phyloP scores from a whole-genome alignment of 2,113 vertebrate genomes.

The Channa argus region DNA sequence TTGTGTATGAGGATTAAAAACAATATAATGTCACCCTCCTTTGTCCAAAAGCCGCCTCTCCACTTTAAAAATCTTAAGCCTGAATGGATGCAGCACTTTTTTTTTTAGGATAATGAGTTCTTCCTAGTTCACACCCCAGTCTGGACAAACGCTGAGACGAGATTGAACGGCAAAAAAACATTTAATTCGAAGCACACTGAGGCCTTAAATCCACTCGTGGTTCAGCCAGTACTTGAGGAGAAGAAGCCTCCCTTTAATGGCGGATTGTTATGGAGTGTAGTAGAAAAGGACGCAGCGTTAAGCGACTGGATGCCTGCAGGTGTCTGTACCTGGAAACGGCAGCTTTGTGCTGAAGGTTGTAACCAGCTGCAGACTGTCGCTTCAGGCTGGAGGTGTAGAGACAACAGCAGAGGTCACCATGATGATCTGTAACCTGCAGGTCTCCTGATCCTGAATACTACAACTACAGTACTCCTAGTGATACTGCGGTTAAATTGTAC shows the following conservation, averaged over 20 bases:
- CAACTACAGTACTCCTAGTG: too few relatives aligned
- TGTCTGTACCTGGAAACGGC: slow-evolving; percentile 57
- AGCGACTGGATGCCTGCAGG: not conserved
- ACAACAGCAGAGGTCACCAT: slow-evolving; percentile 48
- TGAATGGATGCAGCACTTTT: too few relatives aligned
- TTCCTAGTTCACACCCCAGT: too few relatives aligned
- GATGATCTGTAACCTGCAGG: not conserved
- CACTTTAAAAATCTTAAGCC: too few relatives aligned
- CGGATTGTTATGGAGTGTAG: slow-evolving; percentile 15
- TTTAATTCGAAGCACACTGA: slow-evolving; percentile 7
- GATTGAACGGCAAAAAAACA: too few relatives aligned
- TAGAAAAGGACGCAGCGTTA: not conserved
- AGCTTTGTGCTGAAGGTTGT: slow-evolving; percentile 37
- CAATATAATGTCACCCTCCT: too few relatives aligned
- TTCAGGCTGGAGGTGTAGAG: slow-evolving; percentile 53
- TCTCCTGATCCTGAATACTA: not conserved
- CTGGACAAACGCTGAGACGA: too few relatives aligned
- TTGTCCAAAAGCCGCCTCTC: too few relatives aligned
- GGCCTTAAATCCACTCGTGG: not conserved
- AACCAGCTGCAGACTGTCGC: slow-evolving; percentile 40
- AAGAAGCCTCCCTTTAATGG: slow-evolving; percentile 7
- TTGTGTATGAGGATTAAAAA: too few relatives aligned
- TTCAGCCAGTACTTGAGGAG: not conserved
- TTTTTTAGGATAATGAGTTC: too few relatives aligned
- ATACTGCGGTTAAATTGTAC: too few relatives aligned